Percentiles rank a stretch among this genome's conserved stretches.
These are phyloP conservation scores for Xiphorhynchus elegans DNA, from an alignment of 2,113 vertebrate genomes.

Conservation along the genomic window DNA sequence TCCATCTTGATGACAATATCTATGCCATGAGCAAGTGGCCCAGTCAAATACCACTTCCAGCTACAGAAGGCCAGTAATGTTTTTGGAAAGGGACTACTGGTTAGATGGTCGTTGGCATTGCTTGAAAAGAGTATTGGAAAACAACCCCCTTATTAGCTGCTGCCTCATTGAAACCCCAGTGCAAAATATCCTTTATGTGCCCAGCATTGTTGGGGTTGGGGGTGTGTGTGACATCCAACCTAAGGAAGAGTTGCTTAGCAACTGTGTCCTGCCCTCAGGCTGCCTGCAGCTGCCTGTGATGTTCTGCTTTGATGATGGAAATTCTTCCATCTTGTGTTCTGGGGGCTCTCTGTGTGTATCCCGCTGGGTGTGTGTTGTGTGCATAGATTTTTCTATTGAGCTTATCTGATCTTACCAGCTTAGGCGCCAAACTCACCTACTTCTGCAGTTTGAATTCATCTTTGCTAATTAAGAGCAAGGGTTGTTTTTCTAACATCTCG, in stretches of 20 bases:
- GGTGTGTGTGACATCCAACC: conserved; percentile 31
- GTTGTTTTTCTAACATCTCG: not conserved
- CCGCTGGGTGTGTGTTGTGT: conserved; percentile 31
- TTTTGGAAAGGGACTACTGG: not conserved
- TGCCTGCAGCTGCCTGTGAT: conserved; percentile 51
- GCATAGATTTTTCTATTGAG: conserved; percentile 56
- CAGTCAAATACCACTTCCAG: not conserved
- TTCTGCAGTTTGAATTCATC: conserved; percentile 2
- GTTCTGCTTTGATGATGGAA: conserved; percentile 66
- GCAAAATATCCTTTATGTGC: not conserved
- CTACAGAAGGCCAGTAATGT: not conserved
- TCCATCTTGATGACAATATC: not conserved
- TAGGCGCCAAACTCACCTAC: conserved; percentile 34
- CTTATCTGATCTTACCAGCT: conserved; percentile 49
- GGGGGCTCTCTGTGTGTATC: conserved; percentile 37
- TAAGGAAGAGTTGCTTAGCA: conserved; percentile 67
- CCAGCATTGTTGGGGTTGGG: not conserved
- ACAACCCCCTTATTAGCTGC: not conserved
- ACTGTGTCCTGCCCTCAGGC: conserved; percentile 68
- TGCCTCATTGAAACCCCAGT: not conserved
- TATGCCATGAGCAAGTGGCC: not conserved
- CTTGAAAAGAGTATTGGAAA: not conserved
- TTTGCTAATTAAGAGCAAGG: conserved; percentile 25
- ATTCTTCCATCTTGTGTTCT: conserved; percentile 64
- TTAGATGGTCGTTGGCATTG: not conserved